Base-by-base conservation (phyloP, 2,113 vertebrate genomes). In the Boulengeromyrus knoepffleri region DNA sequence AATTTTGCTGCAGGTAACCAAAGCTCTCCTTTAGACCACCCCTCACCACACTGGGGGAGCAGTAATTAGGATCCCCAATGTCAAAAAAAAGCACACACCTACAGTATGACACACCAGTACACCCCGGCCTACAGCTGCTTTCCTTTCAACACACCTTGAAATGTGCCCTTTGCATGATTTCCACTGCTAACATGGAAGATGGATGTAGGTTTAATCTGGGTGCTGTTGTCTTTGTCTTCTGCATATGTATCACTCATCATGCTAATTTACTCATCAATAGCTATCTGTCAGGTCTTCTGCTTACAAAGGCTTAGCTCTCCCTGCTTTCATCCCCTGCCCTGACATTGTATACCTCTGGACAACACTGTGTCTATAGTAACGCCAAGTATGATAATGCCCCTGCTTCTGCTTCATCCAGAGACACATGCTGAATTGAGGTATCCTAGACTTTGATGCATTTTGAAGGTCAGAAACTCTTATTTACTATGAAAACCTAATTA, bases 201-300 rank as follows among this genome's bases (percentile, higher is more conserved):
- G 27, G 88, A 39, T 90, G 83, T 89, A 70, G 91, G 87, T 91
- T 86, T 88, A 66, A 83, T 88, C 53, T 36, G 50, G 89, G 88
- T 89, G 88, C 70, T 46, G 52, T 46, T 84, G 74, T 53, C 88
- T 87, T 31, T 89, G 88, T 85, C 56, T 89, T 70, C 56, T 77
- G 85, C 85, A 83, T 42, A 89, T 80, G 74, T 83, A 83, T 74
- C 88, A 88, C 87, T 86, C 58, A 88, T 66, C 90, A 91, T 86
- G 88, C 87, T 85, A 88, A 92, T 90, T 90, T 80, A 90, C 88
- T 47, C 89, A 80, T 91, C 90, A 80, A 19, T 80, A 80, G 31
- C 83, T 88, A 85, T 52, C 84, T 56, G 47, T 91, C 46, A 87
- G 52, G 88, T 84, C 88, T 83, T 66, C 88, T 89, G 83, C 58